These are phyloP conservation scores for Pantherophis vulpinus DNA, from an alignment of 2,797 vertebrate species.

Conservation along the genomic window DNA sequence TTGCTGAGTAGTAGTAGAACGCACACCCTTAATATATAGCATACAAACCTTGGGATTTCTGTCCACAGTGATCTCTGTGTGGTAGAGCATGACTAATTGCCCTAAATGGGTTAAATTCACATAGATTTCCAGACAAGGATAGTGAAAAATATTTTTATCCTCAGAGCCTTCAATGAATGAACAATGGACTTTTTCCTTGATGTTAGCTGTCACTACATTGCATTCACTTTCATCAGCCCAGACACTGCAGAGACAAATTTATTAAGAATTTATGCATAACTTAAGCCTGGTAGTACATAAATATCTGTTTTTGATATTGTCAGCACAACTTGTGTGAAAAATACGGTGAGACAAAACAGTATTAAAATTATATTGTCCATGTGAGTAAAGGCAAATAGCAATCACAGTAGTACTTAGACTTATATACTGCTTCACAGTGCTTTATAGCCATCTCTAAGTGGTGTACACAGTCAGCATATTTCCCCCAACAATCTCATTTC, in stretches of 20 bases:
- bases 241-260: constrained; percentile 55
- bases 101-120: constrained; percentile 70
- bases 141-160: constrained; percentile 60
- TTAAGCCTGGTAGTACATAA: not conserved
- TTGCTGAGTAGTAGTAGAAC: not conserved
- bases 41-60: constrained; percentile 67
- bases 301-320: not conserved
- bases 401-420: not conserved
- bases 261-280: not conserved
- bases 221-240: constrained; percentile 70
- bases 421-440: not conserved
- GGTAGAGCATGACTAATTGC: constrained; percentile 69
- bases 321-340: not conserved
- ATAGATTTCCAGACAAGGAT: constrained; percentile 71
- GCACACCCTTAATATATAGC: not conserved
- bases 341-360: not conserved
- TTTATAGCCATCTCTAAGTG: too few relatives aligned
- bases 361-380: not conserved
- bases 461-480: too few relatives aligned
- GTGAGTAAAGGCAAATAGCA: not conserved
- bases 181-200: constrained; percentile 58
- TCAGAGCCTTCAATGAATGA: constrained; percentile 30
- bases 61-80: constrained; percentile 69
- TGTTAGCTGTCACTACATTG: constrained; percentile 65
- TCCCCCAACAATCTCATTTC: too few relatives aligned